Base-by-base conservation (phyloP, 2,888 invertebrate genomes). In the Acleris cristana region DNA sequence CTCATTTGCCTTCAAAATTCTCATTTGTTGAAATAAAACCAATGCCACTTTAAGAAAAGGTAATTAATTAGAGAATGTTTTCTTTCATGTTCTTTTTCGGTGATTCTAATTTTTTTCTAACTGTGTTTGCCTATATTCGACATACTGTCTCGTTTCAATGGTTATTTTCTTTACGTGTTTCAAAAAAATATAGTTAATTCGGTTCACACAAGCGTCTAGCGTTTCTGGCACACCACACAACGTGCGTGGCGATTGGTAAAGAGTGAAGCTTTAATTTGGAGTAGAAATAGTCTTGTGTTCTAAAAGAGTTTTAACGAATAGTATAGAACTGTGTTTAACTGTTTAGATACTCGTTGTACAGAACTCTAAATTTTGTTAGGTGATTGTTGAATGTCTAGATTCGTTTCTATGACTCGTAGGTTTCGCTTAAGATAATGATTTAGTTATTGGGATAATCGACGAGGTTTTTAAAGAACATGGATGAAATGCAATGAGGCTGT, bases 241-340 rank as follows among this genome's bases (percentile, higher is more conserved):
- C 60, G 71, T 76, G 79, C 82, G 84, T 85, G 79, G 79, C 85
- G 80, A 85, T 82, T 91, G 92, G 92, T 92, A 92, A 92, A 85
- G 74, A 84, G 81, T 74, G 81, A 92, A 92, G 92, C 92, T 92
- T 92, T 92, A 92, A 92, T 92, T 92, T 92, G 91, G 75, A 81
- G 92, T 92, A 92, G 92, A 84, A 89, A 88, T 87, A 83, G 77
- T 82, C 83, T 88, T 92, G 86, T 89, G 89, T 92, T 90, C 85
- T 78, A 74, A 76, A 80, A 84, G 76, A 85, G 81, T 82, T 84
- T 82, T 84, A 86, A 84, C 74, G 75, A 73, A 74, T 67, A 74
- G 74, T 80, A 76, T 76, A 75, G 72, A 69, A 68, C 71, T 69
- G 70, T 71, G 69, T 71, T 65, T 70, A 65, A 62, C 64, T 70